Percentiles rank a stretch among this genome's conserved stretches.
These are phyloP conservation scores for Melozone crissalis DNA, from an alignment of 2,113 vertebrate species.

Conservation along the genomic window DNA sequence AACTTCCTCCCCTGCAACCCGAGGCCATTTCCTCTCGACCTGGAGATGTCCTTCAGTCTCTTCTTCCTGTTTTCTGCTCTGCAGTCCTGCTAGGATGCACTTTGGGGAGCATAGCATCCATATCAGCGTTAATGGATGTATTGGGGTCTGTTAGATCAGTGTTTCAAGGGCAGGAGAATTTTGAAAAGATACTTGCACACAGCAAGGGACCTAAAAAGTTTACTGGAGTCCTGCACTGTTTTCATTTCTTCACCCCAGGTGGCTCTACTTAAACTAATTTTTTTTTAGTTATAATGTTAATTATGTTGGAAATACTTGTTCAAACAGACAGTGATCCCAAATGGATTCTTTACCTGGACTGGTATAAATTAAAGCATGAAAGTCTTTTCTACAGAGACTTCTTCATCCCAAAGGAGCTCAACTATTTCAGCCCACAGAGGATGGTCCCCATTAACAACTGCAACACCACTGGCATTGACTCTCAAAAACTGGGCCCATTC, in stretches of 20 bases:
- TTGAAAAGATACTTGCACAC: not conserved
- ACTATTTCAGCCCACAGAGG: not conserved
- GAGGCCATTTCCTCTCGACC: accelerated
- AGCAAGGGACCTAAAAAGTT: not conserved
- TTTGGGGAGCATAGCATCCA: not conserved
- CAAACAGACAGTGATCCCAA: not conserved
- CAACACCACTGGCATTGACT: not conserved
- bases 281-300: not conserved
- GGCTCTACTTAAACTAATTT: not conserved
- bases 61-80: not conserved
- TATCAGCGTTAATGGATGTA: not conserved
- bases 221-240: not conserved
- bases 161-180: not conserved
- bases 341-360: not conserved
- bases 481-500: not conserved
- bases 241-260: not conserved
- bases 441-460: not conserved
- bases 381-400: not conserved
- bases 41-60: not conserved
- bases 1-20: not conserved
- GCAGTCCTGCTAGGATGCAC: not conserved
- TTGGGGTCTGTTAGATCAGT: not conserved
- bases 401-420: not conserved
- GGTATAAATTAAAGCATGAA: not conserved
- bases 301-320: not conserved